Conservation (phyloP, 2,113 vertebrate species). For the Chloroceryle aenea region DNA sequence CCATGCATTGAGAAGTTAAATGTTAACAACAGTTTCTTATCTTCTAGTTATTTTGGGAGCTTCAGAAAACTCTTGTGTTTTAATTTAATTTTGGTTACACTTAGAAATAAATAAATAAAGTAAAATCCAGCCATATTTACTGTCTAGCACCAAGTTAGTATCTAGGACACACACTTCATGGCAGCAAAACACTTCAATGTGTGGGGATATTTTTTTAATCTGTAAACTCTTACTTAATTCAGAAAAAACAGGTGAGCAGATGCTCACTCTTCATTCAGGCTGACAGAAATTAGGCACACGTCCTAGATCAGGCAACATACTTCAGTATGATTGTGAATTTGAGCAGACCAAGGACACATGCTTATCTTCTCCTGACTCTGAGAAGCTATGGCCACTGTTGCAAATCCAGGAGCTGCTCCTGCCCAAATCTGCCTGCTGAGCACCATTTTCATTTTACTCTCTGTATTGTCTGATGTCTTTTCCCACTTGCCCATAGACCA, state of each 20-base stretch:
- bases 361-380: not conserved
- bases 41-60: not conserved
- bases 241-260: not conserved
- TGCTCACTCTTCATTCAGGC: not conserved
- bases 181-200: not conserved
- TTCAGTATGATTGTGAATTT: not conserved
- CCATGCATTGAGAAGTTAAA: not conserved
- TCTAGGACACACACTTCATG: not conserved
- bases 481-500: not conserved
- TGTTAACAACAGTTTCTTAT: conserved; percentile 30
- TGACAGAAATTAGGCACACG: not conserved
- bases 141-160: not conserved
- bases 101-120: not conserved
- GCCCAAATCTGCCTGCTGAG: not conserved
- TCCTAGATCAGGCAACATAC: not conserved
- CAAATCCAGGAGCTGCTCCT: not conserved
- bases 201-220: not conserved
- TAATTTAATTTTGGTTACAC: not conserved
- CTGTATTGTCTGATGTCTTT: fast-evolving
- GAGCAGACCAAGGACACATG: not conserved
- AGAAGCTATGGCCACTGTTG: not conserved
- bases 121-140: not conserved
- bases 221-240: not conserved
- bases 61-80: not conserved
- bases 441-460: not conserved